Base-by-base conservation (phyloP, 2,888 invertebrate species). In the Catonia carolina region DNA sequence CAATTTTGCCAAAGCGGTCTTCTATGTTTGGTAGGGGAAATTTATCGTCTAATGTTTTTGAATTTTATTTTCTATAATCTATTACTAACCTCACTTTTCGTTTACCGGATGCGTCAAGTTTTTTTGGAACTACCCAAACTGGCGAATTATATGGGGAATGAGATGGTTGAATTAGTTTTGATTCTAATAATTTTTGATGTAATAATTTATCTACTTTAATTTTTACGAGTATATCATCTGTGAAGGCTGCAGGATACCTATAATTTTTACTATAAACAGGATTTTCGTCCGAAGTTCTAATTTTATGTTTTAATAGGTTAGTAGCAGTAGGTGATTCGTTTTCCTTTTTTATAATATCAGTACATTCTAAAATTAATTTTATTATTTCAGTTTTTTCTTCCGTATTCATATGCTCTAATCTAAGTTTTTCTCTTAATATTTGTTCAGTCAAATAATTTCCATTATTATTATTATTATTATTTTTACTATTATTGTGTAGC, bases 1-100 rank as follows among this genome's bases (percentile, higher is more conserved):
- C 64, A 23, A 64, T 48, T 45, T 63, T 60, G 27, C 62, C 64
- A 7, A 64, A 48, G 23, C 64, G 56, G 42, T 63, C 62, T n/a
- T 17, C 27, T 15, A 55, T 55, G 35, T 50, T 55, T 2, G 55
- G 55, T 12, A 55, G n/a, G 14, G 55, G 50, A 37, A 20, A 55
- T 12, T 23, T 17, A 22, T 55, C 55, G n/a, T 50, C 50, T 14
- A 36, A 10, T 14, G 50, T 55, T 20, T 50, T 49, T 20, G 49
- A 37, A 39, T 55, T 55, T 12, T 3, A 22, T 39, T 55, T 50
- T 1, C 58, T 37, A 41, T 54, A 58, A 20, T 58, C 58, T 1
- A 58, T 39, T 14, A 58, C 58, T 14, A 58, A 10, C 6, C 58
- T 6, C 0, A 51, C 15, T 36, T 58, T 58, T n/a, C 39, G 22